Evolutionary conservation across 2,797 vertebrate genomes (phyloP).

Genomic region (Pogoniulus pusillus): DNA sequence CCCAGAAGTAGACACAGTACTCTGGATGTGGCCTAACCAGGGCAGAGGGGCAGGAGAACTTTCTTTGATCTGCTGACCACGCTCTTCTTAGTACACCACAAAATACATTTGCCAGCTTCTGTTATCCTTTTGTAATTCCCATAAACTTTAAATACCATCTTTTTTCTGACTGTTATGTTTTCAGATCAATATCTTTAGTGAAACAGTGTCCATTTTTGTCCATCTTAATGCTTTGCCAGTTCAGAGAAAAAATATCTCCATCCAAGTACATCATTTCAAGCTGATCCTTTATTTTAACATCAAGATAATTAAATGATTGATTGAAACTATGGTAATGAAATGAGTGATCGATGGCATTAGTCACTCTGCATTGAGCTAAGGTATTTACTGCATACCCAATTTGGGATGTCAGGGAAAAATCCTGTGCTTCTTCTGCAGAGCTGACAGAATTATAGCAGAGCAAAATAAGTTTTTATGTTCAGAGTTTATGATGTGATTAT

Average conservation of each 20-base stretch:
- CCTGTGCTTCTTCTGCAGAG: not conserved
- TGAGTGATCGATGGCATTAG: not conserved
- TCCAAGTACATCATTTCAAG: not conserved
- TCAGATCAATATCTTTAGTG: not conserved
- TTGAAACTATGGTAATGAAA: not conserved
- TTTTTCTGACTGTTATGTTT: not conserved
- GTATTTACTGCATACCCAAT: not conserved
- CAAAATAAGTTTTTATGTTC: not conserved
- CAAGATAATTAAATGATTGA: constrained; percentile 35
- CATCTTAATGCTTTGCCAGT: not conserved
- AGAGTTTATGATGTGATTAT: not conserved
- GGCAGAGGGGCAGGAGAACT: no score
- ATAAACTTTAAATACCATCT: fast-evolving
- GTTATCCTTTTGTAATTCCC: not conserved
- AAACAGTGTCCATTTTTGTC: not conserved
- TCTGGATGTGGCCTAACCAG: no score
- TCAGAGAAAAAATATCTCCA: not conserved
- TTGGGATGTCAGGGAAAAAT: not conserved
- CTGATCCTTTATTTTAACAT: not conserved
- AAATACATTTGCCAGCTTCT: no score
- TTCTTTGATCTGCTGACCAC: no score
- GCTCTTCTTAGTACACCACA: no score
- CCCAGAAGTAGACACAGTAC: no score
- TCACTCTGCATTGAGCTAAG: not conserved
- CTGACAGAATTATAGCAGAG: not conserved